A percentile compares a stretch with the other conserved stretches of the same genome.
phyloP scores from a whole-genome alignment of 2,797 vertebrate species.

The Hydrocynus forskahlii region DNA sequence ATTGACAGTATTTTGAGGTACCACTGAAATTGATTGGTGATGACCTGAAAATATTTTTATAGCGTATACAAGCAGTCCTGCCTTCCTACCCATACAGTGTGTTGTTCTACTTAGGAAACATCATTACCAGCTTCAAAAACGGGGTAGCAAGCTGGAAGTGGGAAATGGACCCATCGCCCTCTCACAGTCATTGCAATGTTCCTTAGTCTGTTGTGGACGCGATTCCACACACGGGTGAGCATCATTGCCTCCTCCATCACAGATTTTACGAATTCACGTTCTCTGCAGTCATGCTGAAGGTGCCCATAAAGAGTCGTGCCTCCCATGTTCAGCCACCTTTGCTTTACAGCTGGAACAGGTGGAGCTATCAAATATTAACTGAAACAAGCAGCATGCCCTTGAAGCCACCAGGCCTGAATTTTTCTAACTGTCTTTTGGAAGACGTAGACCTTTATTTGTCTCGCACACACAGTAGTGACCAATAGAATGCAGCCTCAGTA shows the following conservation, averaged over 20 bases:
- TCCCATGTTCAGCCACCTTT: not conserved
- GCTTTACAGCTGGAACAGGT: conserved; percentile 17
- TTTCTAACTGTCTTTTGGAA: not conserved
- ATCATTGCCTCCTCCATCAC: conserved; percentile 8
- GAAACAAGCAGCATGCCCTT: not conserved
- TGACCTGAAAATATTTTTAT: too few relatives aligned
- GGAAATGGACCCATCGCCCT: too few relatives aligned
- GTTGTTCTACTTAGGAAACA: too few relatives aligned
- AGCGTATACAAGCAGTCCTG: too few relatives aligned
- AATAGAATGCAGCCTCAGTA: too few relatives aligned
- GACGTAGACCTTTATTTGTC: too few relatives aligned
- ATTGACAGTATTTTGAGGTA: too few relatives aligned
- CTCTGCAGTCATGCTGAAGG: not conserved
- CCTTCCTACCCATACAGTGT: too few relatives aligned
- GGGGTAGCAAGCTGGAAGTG: too few relatives aligned
- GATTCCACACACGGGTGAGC: conserved; percentile 3
- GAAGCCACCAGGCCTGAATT: conserved; percentile 3
- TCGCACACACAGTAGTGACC: too few relatives aligned
- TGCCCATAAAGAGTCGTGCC: conserved; percentile 7
- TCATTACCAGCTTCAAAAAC: too few relatives aligned
- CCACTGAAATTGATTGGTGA: too few relatives aligned
- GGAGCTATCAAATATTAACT: conserved; percentile 6
- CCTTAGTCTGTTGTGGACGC: not conserved
- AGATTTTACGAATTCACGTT: not conserved
- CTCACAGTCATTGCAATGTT: not conserved